Evolutionary conservation across 2,113 vertebrate genomes (phyloP), one percentile per base, ranked within the genome.

Genomic region (Gymnarchus niloticus): DNA sequence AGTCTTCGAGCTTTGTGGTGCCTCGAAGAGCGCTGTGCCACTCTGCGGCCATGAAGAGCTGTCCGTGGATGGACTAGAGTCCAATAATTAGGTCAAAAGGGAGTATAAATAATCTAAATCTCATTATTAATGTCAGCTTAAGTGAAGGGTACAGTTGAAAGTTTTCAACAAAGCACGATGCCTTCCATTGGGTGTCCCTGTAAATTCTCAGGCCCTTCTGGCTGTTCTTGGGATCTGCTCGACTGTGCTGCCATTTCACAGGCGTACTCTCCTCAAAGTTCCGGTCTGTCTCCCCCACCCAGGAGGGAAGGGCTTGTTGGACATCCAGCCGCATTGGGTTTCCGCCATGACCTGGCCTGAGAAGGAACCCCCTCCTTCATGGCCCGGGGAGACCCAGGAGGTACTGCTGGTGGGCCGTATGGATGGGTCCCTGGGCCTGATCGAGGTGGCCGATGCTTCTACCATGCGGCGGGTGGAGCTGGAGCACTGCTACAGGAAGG

Each of bases 401-500:
- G 89, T 96, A n/a, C 87, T 99, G 84, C 88, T 99, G 89, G 96
- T 99, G 85, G 98, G 98, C 5, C 96, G 98, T 10, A 96, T 99
- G 96, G 97, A 99, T 46, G 98, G 98, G 0, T 96, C 97, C 10
- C 92, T 99, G 86, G 97, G 96, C 10, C 95, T 99, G 6, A 96
- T 99, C 9, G 97, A 99, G 91, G 95, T 99, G 80, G 91, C 95
- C 65, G 97, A 99, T 85, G 90, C 93, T 7, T 96, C 94, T 84
- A 95, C 93, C 14, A 96, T 99, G 96, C 95, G 94, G 57, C 93
- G 96, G 19, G 90, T 93, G 2, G 98, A 99, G 88, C 90, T 99
- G 90, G 97, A 98, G 21, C 97, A 99, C 91, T 99, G 98, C 94
- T 98, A 96, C 94, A 94, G 98, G 89, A 99, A 98, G 82, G 97